Percentiles rank a stretch among this genome's conserved stretches.
Conservation (phyloP, 2,888 invertebrate genomes). For the Cynaeus angustus region DNA sequence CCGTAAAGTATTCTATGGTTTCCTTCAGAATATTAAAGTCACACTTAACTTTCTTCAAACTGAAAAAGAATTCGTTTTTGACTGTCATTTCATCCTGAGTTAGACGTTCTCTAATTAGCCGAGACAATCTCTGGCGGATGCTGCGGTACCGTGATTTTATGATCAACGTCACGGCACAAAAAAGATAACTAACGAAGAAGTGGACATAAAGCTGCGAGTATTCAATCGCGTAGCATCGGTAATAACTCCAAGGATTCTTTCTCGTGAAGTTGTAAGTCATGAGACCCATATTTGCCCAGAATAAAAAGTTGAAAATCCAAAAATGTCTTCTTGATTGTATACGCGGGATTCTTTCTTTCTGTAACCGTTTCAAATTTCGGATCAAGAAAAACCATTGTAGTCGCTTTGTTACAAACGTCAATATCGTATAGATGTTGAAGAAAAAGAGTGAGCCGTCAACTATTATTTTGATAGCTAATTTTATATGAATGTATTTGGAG, state of each 20-base stretch:
- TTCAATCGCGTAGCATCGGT: background rate
- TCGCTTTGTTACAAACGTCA: background rate
- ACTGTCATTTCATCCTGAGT: background rate
- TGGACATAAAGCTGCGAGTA: background rate
- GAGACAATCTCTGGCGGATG: background rate
- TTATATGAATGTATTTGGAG: background rate
- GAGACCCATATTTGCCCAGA: background rate
- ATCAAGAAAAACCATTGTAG: background rate
- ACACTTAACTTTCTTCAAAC: background rate
- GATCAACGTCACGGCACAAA: background rate
- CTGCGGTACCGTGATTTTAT: background rate
- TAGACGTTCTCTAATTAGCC: background rate
- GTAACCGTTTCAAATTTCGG: background rate
- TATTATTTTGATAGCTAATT: background rate
- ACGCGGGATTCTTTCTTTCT: background rate
- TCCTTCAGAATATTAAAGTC: slow-evolving; percentile 7
- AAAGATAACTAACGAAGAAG: background rate
- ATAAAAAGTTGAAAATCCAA: background rate
- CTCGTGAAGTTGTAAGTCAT: background rate
- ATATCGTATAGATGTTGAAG: background rate
- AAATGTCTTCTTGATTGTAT: too few relatives aligned
- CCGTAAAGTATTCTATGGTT: background rate
- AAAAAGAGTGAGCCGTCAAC: background rate
- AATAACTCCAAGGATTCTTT: background rate
- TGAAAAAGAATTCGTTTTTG: background rate